Percentiles rank a stretch among this genome's conserved stretches.
These are phyloP conservation scores for Pogoniulus pusillus DNA, from an alignment of 2,797 vertebrate species.

Conservation along the genomic window DNA sequence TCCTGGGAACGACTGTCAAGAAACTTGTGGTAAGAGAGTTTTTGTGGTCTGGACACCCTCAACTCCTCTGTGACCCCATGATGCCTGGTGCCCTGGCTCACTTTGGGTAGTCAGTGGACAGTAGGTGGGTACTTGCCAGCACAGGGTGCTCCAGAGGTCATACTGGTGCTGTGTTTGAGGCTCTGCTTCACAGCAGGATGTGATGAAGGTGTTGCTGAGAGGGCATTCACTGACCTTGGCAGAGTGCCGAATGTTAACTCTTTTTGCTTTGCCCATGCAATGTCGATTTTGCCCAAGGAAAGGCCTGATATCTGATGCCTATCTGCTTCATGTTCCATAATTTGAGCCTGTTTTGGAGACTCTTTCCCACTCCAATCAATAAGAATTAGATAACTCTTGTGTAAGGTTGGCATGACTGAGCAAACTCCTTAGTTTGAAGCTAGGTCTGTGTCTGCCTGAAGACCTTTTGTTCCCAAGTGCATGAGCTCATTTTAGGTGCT, in stretches of 20 bases:
- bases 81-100: background rate
- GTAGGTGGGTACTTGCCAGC: background rate
- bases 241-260: background rate
- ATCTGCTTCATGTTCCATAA: background rate
- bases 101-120: background rate
- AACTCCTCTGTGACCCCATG: background rate
- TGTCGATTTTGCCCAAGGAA: background rate
- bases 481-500: conserved; percentile 26
- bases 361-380: background rate
- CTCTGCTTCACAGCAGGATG: background rate
- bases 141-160: background rate
- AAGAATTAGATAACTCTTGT: background rate
- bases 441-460: background rate
- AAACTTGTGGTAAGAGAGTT: background rate
- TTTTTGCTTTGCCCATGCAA: background rate
- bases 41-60: background rate
- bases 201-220: background rate
- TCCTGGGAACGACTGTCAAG: background rate
- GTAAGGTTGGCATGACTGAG: background rate
- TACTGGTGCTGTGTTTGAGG: background rate
- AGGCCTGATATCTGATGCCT: background rate
- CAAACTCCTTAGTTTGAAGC: background rate
- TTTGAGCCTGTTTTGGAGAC: background rate
- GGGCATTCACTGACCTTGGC: accelerated
- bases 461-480: background rate